A percentile compares a stretch with the other conserved stretches of the same genome.
phyloP scores from a whole-genome alignment of 35 echinoderm and acorn worm genomes.

The Diadema setosum region DNA sequence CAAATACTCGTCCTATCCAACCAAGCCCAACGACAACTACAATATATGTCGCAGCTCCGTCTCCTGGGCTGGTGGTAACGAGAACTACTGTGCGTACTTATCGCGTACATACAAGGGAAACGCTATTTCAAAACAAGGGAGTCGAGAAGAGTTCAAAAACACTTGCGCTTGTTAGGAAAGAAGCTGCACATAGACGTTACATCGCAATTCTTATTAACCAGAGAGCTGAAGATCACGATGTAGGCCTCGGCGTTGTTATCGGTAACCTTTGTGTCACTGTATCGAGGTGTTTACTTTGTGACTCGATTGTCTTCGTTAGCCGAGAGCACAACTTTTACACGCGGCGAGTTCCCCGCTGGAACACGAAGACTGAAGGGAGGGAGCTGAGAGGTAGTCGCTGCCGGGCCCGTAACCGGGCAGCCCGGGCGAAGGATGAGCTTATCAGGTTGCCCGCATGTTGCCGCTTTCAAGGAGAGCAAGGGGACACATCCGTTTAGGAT shows the following conservation, averaged over 20 bases:
- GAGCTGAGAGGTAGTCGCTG: not conserved
- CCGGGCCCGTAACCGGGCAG: not conserved
- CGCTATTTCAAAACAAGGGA: not conserved
- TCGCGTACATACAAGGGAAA: not conserved
- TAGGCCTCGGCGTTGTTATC: not conserved
- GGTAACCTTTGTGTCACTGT: not conserved
- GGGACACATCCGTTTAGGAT: conserved; percentile 84
- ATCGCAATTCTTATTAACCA: not conserved
- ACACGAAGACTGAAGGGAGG: not conserved
- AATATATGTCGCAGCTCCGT: not conserved
- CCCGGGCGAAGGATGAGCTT: conserved; percentile 74
- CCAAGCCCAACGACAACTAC: not conserved
- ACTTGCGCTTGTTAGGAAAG: not conserved
- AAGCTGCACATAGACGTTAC: not conserved
- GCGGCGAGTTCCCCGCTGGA: not conserved
- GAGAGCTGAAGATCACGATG: not conserved
- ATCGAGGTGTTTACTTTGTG: not conserved
- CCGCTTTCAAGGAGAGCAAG: conserved; percentile 86
- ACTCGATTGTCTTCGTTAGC: not conserved
- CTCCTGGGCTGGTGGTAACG: not conserved
- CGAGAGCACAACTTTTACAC: not conserved
- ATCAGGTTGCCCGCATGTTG: conserved; percentile 90
- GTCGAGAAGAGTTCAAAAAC: not conserved
- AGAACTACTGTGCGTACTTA: not conserved
- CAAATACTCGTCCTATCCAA: not conserved